Percentiles rank a stretch among this genome's conserved stretches.
These are phyloP conservation scores for Synergus laeviventris DNA, from an alignment of 2,888 invertebrate genomes.

Conservation along the genomic window DNA sequence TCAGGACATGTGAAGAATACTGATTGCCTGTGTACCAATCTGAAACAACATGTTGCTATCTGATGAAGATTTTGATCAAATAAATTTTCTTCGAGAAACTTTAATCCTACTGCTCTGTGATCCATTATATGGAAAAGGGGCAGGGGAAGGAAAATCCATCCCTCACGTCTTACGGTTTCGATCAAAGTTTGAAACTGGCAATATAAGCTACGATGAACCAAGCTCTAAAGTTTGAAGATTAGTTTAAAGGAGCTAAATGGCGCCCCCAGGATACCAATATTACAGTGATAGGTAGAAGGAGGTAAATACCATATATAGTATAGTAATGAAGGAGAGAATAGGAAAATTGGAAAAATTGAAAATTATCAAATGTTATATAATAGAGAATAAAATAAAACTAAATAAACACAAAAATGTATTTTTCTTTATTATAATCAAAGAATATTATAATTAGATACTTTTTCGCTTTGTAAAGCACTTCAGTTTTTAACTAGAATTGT, in stretches of 20 bases:
- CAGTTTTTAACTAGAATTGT: too few species aligned
- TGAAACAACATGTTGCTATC: neutral
- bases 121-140: conserved; percentile 5
- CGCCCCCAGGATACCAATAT: conserved; percentile 28
- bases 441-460: too few species aligned
- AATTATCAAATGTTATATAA: neutral
- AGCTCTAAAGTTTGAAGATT: conserved; percentile 51
- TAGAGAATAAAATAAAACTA: too few species aligned
- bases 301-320: neutral
- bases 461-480: too few species aligned
- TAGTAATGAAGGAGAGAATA: neutral
- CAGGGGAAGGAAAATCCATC: conserved; percentile 41
- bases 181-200: conserved; percentile 54
- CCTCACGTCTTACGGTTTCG: conserved; percentile 53
- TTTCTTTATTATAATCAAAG: too few species aligned
- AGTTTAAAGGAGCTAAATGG: conserved; percentile 33
- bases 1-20: too few species aligned
- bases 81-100: conserved; percentile 13
- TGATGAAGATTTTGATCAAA: neutral
- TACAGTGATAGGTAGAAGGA: neutral
- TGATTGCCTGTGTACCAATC: too few species aligned
- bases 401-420: too few species aligned
- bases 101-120: neutral
- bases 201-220: conserved; percentile 44
- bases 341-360: neutral